Base-by-base conservation (phyloP, 2,113 vertebrate species). In the Pleuronectes platessa region DNA sequence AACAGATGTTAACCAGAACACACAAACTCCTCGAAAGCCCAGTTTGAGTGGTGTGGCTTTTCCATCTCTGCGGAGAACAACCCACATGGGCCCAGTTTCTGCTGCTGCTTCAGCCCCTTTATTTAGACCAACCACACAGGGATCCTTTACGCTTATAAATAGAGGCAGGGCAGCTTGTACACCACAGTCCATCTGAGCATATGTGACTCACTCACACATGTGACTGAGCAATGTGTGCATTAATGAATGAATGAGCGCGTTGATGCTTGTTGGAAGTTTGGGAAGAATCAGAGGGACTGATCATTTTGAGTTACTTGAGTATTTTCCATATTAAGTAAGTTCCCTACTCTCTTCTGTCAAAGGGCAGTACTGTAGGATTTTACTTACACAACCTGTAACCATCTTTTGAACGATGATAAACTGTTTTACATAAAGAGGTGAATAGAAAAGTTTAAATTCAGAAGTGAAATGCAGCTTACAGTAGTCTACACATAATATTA, bases 141-240 rank as follows among this genome's bases (percentile, higher is more conserved):
- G 76, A 75, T 79, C 60, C 59, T 83, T 61, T 64, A 35, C 68
- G 51, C 67, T 68, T 78, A 82, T 79, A 88, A 90, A 89, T 73
- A 87, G 76, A 70, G 23, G 20, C 18, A 40, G 66, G 76, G 26
- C 54, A 27, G 27, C 37, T 51, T 31, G 10, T 40, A 10, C 62
- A 47, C 54, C 76, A 54, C 42, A 59, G n/a, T 6, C 78, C 75
- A 42, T 68, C 45, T 65, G 15, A 54, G 51, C 23, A 61, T 61
- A 27, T 27, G 21, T 45, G 58, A 58, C 21, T 35, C 14, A 76
- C 35, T 72, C 35, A 35, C 61, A 54, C 26, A 2, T 69, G 61
- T 67, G 60, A 72, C 26, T 66, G 61, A 68, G 59, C 6, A 2
- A 31, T 37, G 61, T 64, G 49, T 47, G 47, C 47, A 53, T 37